Evolutionary conservation across 2,113 vertebrate species (phyloP).

Genomic region (Pseudopipra pipra): DNA sequence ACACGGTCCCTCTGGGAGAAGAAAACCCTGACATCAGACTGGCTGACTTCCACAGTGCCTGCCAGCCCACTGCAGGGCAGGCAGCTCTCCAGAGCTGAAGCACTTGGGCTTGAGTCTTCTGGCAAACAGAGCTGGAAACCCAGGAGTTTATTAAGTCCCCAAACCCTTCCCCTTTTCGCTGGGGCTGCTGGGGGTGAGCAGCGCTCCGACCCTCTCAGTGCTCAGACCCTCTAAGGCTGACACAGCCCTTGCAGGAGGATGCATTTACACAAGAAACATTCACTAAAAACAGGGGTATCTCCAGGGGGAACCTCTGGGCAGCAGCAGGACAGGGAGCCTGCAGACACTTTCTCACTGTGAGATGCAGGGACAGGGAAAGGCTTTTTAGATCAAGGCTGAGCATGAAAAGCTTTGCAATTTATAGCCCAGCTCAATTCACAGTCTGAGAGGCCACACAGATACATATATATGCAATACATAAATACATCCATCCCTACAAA

Average conservation of each 20-base stretch:
- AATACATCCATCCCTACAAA: background rate
- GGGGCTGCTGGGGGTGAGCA: background rate
- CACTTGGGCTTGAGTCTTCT: background rate
- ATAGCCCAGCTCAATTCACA: background rate
- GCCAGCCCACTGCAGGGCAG: background rate
- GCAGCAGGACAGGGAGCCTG: background rate
- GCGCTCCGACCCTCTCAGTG: background rate
- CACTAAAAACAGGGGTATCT: background rate
- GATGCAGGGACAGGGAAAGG: background rate
- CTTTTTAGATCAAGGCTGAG: background rate
- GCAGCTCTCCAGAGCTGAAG: background rate
- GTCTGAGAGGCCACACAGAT: background rate
- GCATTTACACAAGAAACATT: background rate
- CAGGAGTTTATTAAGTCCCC: background rate
- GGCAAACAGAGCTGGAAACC: background rate
- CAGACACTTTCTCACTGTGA: background rate
- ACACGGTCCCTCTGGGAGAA: background rate
- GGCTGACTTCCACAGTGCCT: background rate
- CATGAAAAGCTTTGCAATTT: background rate
- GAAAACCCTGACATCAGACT: background rate
- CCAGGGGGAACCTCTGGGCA: background rate
- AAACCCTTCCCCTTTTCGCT: background rate
- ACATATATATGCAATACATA: background rate
- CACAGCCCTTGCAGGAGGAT: background rate
- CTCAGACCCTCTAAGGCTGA: background rate